Evolutionary conservation across 2,113 vertebrate species (phyloP), one percentile per base, ranked within the genome.

Genomic region (Hymenochirus boettgeri): DNA sequence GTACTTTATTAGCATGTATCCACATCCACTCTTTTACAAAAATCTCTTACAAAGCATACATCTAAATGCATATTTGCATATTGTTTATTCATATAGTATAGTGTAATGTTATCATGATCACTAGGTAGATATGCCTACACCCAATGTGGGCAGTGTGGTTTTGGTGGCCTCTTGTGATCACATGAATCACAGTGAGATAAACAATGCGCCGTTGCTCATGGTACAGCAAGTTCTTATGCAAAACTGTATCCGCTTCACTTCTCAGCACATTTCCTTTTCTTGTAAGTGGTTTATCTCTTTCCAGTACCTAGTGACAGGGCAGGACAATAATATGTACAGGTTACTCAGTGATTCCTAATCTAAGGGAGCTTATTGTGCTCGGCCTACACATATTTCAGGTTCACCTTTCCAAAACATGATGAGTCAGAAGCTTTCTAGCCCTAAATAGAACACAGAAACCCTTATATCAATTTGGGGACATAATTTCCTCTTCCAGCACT

Each of bases 131-230:
- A 22, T n/a, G 18, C 10, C 25, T 7, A n/a, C 12, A 17, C 42
- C 8, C 15, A 25, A 15, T 21, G 19, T 5, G 2, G 29, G 50
- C 63, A 77, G 50, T 29, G 59, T 58, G 0, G 24, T 64, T 72
- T 70, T 72, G 72, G 55, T 54, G 51, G 63, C 57, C 46, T 47
- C 42, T 39, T 66, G 70, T 76, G 76, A 75, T 83, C 77, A 77
- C 63, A 72, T 79, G 39, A 79, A 76, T 81, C 75, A 83, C 72
- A 73, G 66, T 65, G 74, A 71, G 50, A 78, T 57, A 78, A 78
- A 75, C 65, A 74, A 71, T 62, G 54, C 42, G 64, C 64, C 26
- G n/a, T 55, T 56, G 37, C 69, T 70, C 65, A 73, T 74, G 65
- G 56, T 61, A 69, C 54, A 64, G 75, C 66, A 71, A 71, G 64